Conservation (phyloP, 2,888 invertebrate species). For the Nemotelus pantherinus region DNA sequence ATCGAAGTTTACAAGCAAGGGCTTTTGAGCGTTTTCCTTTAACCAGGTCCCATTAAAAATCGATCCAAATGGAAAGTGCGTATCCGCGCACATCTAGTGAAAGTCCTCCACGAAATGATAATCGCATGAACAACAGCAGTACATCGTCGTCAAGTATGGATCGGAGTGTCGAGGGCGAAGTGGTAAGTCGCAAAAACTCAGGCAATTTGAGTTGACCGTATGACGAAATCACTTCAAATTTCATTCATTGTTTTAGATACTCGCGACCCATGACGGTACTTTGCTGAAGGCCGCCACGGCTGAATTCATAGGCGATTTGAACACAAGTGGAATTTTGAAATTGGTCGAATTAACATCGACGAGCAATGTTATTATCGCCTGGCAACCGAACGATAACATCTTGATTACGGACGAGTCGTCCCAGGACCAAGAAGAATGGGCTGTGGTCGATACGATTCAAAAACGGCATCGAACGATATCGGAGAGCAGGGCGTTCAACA, state of each 20-base stretch:
- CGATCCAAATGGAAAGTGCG: slow-evolving; percentile 20
- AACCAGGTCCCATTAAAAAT: neutral
- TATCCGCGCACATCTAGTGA: slow-evolving; percentile 1
- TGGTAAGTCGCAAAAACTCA: slow-evolving; percentile 35
- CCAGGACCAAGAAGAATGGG: slow-evolving; percentile 84
- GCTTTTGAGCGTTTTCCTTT: neutral
- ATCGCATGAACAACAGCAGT: slow-evolving; percentile 20
- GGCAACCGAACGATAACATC: slow-evolving; percentile 79
- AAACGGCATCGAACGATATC: slow-evolving; percentile 62
- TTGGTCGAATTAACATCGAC: slow-evolving; percentile 63
- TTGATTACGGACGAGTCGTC: slow-evolving; percentile 79
- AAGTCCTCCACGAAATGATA: slow-evolving; percentile 17
- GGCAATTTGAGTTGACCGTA: slow-evolving; percentile 38
- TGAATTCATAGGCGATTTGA: slow-evolving; percentile 71
- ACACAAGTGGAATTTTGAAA: slow-evolving; percentile 66
- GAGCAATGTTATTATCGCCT: slow-evolving; percentile 74
- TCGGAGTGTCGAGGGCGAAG: slow-evolving; percentile 29
- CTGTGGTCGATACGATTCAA: slow-evolving; percentile 77
- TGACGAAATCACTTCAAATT: slow-evolving; percentile 22
- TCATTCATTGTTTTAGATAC: slow-evolving; percentile 26
- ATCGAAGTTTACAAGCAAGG: slow-evolving; percentile 9
- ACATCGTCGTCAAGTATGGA: slow-evolving; percentile 27
- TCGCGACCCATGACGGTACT: slow-evolving; percentile 84
- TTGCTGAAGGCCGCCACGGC: slow-evolving; percentile 74
- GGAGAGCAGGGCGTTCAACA: slow-evolving; percentile 62